These are phyloP conservation scores for Melanaphis sacchari DNA, from an alignment of 1,140 invertebrate species.

Conservation along the genomic window DNA sequence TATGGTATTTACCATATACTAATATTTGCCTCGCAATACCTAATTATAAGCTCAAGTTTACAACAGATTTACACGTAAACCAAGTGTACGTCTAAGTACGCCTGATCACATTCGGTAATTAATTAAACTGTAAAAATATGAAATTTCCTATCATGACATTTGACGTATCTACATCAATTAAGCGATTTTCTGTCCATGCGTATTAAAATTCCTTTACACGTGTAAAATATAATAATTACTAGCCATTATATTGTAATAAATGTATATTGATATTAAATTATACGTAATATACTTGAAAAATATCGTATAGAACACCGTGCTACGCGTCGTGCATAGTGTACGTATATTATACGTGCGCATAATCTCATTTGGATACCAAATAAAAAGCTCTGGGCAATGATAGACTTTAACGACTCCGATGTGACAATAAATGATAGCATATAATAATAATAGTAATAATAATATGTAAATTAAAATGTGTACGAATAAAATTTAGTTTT, in stretches of 20 bases:
- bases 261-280: neutral
- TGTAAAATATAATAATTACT: neutral
- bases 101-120: too few relatives aligned
- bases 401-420: conserved; percentile 9
- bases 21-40: too few relatives aligned
- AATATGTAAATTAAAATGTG: neutral
- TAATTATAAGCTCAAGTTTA: too few relatives aligned
- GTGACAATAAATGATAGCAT: neutral
- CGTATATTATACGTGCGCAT: neutral
- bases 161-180: neutral
- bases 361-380: neutral
- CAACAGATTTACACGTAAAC: too few relatives aligned
- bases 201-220: too few relatives aligned
- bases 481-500: conserved; percentile 18
- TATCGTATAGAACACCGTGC: neutral
- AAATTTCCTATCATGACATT: too few relatives aligned
- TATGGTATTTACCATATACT: too few relatives aligned
- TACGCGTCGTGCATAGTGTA: neutral
- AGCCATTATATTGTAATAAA: neutral
- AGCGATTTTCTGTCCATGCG: too few relatives aligned
- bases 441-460: conserved; percentile 4
- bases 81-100: too few relatives aligned
- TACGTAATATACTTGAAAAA: neutral
- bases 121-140: too few relatives aligned
- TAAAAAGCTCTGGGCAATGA: neutral